Base-by-base conservation (phyloP, 2,888 invertebrate genomes). In the Drosophila anceps region DNA sequence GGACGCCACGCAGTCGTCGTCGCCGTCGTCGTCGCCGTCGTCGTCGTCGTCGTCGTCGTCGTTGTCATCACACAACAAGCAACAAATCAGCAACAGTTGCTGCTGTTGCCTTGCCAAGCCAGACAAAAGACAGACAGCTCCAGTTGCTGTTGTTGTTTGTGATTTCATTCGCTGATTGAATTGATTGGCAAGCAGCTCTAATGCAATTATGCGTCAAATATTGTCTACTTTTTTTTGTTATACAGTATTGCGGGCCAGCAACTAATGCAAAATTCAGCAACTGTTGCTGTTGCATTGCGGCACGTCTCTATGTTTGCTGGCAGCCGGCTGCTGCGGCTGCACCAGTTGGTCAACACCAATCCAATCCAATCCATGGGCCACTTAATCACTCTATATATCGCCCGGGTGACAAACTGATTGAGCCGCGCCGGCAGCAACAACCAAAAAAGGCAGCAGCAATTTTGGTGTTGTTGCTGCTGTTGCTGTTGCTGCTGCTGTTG, bases 151-250 rank as follows among this genome's bases (percentile, higher is more conserved):
- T 72, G 62, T 46, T 64, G 50, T 44, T 55, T 82, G 63, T 77
- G 82, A 81, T 87, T 84, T 78, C 54, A 63, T 70, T 72, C 59
- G 68, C 76, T 84, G 89, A 88, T 90, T 84, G 89, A 81, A 81
- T 90, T 83, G 83, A 89, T 89, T 82, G 82, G 63, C 84, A 70
- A 66, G 67, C 77, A 65, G 65, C 62, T 69, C 51, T 54, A 87
- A 79, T 76, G 89, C 90, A 84, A 84, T 84, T 90, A 88, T 84
- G 89, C 90, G 57, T 73, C 90, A 88, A 88, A 90, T 84, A 90
- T 84, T 80, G 84, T 58, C 59, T 69, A 61, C 69, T 73, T 69
- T 66, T 79, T 79, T 66, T 51, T 10, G 20, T 10, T 43, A 46
- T 69, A 61, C 67, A 54, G 79, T 77, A 82, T 82, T 82, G 88